These are phyloP conservation scores for Pyrocephalus nanus DNA, from an alignment of 2,797 vertebrate genomes.

Conservation along the genomic window DNA sequence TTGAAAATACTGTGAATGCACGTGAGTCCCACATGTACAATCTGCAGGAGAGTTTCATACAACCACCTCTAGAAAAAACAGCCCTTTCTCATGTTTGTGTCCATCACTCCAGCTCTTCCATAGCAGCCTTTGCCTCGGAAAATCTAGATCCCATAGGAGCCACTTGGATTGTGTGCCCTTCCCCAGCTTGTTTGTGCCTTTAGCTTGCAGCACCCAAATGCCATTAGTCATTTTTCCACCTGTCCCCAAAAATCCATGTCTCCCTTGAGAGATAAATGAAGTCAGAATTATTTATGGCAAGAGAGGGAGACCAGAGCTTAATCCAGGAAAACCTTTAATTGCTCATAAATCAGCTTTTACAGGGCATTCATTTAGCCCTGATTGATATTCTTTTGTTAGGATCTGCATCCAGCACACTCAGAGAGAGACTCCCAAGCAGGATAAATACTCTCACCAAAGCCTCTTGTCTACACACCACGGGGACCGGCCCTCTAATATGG, in stretches of 20 bases:
- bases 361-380: background rate
- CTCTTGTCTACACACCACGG: background rate
- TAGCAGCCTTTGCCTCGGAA: background rate
- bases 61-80: background rate
- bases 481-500: background rate
- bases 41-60: background rate
- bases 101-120: background rate
- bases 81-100: background rate
- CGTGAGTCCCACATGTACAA: background rate
- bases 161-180: background rate
- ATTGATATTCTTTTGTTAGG: constrained; percentile 45
- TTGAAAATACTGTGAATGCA: background rate
- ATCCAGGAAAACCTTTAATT: constrained; percentile 35
- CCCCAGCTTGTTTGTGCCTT: background rate
- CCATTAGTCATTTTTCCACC: background rate
- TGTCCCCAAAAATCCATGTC: background rate
- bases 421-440: background rate
- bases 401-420: background rate
- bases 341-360: constrained; percentile 33
- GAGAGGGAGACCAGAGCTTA: background rate
- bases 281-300: constrained; percentile 14
- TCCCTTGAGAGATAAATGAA: background rate
- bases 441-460: background rate
- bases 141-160: background rate
- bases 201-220: background rate